Base-by-base conservation (phyloP, 2,888 invertebrate species). In the Caenorhabditis macrosperma region DNA sequence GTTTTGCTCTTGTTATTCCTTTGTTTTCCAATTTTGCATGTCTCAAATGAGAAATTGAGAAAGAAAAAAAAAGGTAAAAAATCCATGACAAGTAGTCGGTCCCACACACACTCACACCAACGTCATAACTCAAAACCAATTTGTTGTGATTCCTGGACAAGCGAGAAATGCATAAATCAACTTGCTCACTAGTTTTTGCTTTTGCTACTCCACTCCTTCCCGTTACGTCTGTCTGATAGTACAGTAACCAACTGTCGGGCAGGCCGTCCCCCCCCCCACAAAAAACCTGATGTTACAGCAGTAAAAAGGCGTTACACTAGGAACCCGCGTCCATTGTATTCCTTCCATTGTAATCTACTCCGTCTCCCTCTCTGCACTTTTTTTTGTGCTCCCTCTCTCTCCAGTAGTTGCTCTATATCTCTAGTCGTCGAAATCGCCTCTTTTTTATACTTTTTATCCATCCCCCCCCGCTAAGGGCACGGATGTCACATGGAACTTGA, bases 341-440 rank as follows among this genome's bases (percentile, higher is more conserved):
- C 59, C 33, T 41, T 55, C 41, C 64, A 63, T 71, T 74, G 74
- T 64, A 74, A 74, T 74, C 57, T 50, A 59, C 64, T 48, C 64
- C 64, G 33, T 26, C 22, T 44, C 61, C 28, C 12, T 33, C 33
- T 38, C 24, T 33, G 59, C 46, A 38, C 57, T 15, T 7, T 35
- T 28, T 38, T n/a, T n/a, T n/a, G n/a, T n/a, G n/a, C 26, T 30
- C 57, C 22, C 26, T 35, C 26, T 44, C 24, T 26, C 57, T 63
- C 48, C 30, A 52, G 57, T 48, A 44, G 63, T 17, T 46, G 1
- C 24, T 54, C 33, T 33, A 22, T 54, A 15, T 72, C 50, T 50
- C 38, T 48, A 20, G 28, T 38, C 48, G 52, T 71, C 48, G 44
- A 52, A 30, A 52, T 41, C 30, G 22, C 22, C n/a, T 38, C 26